Base-by-base conservation (phyloP, 2,797 vertebrate genomes). In the Crossoptilon crossoptilon region DNA sequence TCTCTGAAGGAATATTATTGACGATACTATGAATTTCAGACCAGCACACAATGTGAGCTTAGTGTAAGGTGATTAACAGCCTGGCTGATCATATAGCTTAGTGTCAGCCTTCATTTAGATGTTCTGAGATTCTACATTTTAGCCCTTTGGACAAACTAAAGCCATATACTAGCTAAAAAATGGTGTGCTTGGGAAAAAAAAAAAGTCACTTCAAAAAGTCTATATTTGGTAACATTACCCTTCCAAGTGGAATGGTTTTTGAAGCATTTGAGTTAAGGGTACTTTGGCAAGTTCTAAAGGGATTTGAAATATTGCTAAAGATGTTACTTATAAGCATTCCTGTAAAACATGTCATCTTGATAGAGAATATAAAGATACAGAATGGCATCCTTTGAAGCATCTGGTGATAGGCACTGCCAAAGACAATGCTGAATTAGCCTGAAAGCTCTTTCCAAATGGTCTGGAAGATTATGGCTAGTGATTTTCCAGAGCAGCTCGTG, bases 281-380 rank as follows among this genome's bases (percentile, higher is more conserved):
- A 86, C 39, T 76, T 91, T 88, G 76, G 67, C 79, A 91, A 76
- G 56, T 86, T 89, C 86, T 78, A 82, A 79, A 87, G 63, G 41
- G 26, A 22, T 23, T 83, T 85, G 76, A 77, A 95, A 89, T 84
- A 83, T 75, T 70, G 48, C 69, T 64, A 1, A 89, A 81, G 83
- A 33, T 64, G 43, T 79, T 91, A 72, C 51, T 83, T 94, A 33
- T 8, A 89, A 78, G 51, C 44, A 63, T 64, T 77, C 60, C 73
- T 2, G 7, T 68, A 68, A 91, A 95, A 70, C 31, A 29, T 66
- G 53, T 83, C 2, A 75, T 92, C 92, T 93, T 92, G 55, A 44
- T 76, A 63, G 76, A 88, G 70, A 73, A 41, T 89, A 48, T 78
- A 83, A 77, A 87, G 88, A 56, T 74, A 76, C 24, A 88, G 39